Base-by-base conservation (phyloP, 1,140 invertebrate species). In the Gryllus bimaculatus region DNA sequence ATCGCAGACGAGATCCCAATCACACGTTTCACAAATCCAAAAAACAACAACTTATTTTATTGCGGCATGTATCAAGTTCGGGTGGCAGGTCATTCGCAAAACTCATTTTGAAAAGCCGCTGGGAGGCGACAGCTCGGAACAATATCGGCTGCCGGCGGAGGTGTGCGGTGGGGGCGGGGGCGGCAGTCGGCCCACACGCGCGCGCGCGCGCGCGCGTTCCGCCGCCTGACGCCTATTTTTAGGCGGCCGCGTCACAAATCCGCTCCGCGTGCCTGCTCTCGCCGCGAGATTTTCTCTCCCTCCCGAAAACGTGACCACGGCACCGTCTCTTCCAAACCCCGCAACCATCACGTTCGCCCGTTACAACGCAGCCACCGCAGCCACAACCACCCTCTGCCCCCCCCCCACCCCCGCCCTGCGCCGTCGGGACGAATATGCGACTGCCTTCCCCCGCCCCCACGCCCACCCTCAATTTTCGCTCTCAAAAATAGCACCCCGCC, bases 401-500 rank as follows among this genome's bases (percentile, higher is more conserved):
- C 8, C 74, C 18, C 74, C 74, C 18, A 26, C 8, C 18, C 75
- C n/a, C 21, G 2, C 75, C 20, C 21, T 10, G n/a, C n/a, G n/a
- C 54, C 10, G 54, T 1, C 10, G 54, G 18, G 54, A 66, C 10
- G 18, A 18, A 66, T 18, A 66, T 18, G 54, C 54, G 10, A 66
- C 10, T 20, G 18, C 73, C 73, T 20, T n/a, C 74, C 8, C 8
- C 74, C 8, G 20, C 74, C 18, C 74, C 74, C 18, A 26, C 8
- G 8, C 75, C n/a, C 21, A 13, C 75, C 20, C 21, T 10, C 10
- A 26, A 75, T 47, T 47, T 75, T 75, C 75, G 13, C 21, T 13
- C 21, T 75, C 75, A 75, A 75, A 75, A 75, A 39, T 75, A 75
- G 13, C 75, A 7, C 75, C 47, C 21, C 75, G 47, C 75, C 7